Evolutionary conservation across 2,113 vertebrate species (phyloP).

Genomic region (Rhizomys pruinosus): DNA sequence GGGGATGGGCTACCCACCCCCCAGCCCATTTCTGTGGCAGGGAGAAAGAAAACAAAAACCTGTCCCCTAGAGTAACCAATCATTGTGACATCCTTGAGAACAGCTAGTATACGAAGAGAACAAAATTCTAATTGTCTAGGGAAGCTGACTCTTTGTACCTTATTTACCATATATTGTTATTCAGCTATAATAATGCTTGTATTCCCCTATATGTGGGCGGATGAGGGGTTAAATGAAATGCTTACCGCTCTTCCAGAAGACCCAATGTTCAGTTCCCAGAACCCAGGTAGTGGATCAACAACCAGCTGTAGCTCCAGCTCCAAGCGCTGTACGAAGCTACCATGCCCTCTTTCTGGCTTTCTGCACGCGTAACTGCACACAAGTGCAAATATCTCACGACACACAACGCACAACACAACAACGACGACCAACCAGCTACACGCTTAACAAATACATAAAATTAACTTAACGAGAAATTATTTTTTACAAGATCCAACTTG

Average conservation of each 20-base stretch:
- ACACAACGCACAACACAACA: background rate
- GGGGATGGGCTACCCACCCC: background rate
- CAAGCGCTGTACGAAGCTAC: background rate
- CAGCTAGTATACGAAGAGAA: too few relatives aligned
- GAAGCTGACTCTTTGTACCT: too few relatives aligned
- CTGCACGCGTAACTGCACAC: background rate
- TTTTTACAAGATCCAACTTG: background rate
- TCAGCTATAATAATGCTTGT: too few relatives aligned
- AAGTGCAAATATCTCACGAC: background rate
- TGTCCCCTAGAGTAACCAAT: background rate
- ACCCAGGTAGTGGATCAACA: background rate
- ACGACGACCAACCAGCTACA: too few relatives aligned
- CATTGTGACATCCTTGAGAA: background rate
- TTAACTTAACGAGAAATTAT: background rate
- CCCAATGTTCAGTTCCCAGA: background rate
- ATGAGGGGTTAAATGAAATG: background rate
- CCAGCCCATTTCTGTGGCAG: background rate
- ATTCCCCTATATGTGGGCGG: background rate
- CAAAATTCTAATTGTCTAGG: too few relatives aligned
- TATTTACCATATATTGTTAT: too few relatives aligned
- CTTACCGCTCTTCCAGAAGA: background rate
- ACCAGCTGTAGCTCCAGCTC: background rate
- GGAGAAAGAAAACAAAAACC: background rate
- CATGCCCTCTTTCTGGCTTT: background rate
- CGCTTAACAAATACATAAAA: background rate